These are phyloP conservation scores for Pholis gunnellus DNA, from an alignment of 2,113 vertebrate species.

Conservation along the genomic window DNA sequence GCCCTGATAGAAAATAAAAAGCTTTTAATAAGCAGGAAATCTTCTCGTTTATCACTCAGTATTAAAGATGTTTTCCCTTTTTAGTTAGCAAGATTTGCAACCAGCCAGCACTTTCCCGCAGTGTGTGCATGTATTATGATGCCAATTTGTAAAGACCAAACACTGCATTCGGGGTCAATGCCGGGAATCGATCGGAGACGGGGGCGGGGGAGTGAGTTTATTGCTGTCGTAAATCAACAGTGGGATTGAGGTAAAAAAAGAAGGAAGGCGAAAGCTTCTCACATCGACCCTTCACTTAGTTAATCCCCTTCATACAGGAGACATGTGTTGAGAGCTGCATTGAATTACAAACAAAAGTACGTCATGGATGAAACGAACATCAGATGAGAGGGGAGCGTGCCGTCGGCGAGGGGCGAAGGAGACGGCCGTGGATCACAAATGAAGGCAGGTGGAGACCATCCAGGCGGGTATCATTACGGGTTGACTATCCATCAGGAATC, in stretches of 20 bases:
- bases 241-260: background rate
- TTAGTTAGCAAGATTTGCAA: background rate
- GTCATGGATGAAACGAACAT: background rate
- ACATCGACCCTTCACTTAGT: conserved; percentile 30
- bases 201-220: conserved; percentile 23
- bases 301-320: conserved; percentile 26
- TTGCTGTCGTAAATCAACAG: conserved; percentile 58
- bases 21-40: too few relatives aligned
- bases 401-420: background rate
- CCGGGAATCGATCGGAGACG: conserved; percentile 39
- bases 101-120: conserved; percentile 14
- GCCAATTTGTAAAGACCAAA: conserved; percentile 51
- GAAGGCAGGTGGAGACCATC: conserved; percentile 7
- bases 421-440: background rate
- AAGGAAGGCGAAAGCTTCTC: conserved; percentile 24
- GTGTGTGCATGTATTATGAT: conserved; percentile 38
- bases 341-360: conserved; percentile 7
- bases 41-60: conserved; percentile 7
- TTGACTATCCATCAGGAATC: conserved; percentile 25
- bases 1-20: conserved; percentile 10
- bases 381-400: background rate
- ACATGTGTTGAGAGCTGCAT: background rate
- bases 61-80: conserved; percentile 1
- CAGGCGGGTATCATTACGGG: conserved; percentile 32
- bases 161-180: conserved; percentile 43